These are phyloP conservation scores for Vulpes ferrilata DNA, from an alignment of 2,113 vertebrate species.

Conservation along the genomic window DNA sequence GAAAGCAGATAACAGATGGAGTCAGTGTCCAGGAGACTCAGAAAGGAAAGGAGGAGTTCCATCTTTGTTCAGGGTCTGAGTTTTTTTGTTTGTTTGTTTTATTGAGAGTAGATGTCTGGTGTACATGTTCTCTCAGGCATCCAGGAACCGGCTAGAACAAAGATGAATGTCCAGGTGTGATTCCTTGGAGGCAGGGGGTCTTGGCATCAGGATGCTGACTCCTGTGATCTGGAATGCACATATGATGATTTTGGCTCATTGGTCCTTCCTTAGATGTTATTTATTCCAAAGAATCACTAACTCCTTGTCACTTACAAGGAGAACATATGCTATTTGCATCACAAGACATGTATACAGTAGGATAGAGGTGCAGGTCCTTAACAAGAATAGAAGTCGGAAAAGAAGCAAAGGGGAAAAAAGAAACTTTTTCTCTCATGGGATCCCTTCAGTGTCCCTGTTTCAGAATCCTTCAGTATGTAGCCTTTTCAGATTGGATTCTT, in stretches of 20 bases:
- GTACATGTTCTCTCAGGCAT: background rate
- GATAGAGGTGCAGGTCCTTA: background rate
- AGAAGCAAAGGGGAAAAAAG: background rate
- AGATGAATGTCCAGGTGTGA: background rate
- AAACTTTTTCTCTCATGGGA: background rate
- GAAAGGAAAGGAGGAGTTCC: background rate
- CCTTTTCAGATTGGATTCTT: background rate
- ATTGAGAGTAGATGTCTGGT: background rate
- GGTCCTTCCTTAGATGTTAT: background rate
- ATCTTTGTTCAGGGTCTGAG: background rate
- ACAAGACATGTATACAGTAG: background rate
- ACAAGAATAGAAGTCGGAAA: background rate
- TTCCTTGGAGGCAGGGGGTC: background rate
- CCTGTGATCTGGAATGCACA: background rate
- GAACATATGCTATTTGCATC: background rate
- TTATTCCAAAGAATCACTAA: background rate
- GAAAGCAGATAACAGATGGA: background rate
- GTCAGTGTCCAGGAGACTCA: background rate
- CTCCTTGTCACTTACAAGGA: background rate
- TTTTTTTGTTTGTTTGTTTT: background rate
- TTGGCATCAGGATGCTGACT: background rate
- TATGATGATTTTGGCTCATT: background rate
- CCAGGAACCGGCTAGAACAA: background rate
- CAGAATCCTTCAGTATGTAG: background rate
- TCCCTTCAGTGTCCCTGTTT: background rate